Conservation (phyloP, 2,888 invertebrate genomes). For the Drosophila antonietae region DNA sequence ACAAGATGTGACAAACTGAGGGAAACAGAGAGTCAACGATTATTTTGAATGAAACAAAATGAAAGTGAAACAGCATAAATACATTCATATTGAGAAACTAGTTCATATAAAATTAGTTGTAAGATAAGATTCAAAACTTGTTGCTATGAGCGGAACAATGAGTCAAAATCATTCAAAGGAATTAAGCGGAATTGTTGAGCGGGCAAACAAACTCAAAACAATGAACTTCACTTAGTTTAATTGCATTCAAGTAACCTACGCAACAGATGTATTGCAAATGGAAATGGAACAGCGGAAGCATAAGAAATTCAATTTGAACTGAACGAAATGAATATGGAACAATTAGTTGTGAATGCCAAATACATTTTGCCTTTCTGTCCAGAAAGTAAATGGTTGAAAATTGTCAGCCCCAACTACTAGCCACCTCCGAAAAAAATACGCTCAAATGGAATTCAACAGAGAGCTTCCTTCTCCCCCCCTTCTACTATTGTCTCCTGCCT, state of each 20-base stretch:
- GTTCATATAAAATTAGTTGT: too few species aligned
- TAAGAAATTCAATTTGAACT: neutral
- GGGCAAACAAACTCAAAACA: neutral
- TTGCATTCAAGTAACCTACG: neutral
- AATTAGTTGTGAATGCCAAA: slow-evolving; percentile 1
- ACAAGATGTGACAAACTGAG: too few species aligned
- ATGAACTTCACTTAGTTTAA: neutral
- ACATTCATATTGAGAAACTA: too few species aligned
- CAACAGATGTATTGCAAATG: neutral
- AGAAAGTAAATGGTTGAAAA: slow-evolving; percentile 6
- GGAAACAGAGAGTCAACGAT: too few species aligned
- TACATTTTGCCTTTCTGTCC: neutral
- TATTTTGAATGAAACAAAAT: neutral
- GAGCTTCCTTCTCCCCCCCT: neutral
- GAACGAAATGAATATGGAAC: slow-evolving; percentile 10
- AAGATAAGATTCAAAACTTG: neutral
- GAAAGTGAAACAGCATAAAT: neutral
- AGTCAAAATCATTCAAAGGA: neutral
- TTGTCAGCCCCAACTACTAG: neutral
- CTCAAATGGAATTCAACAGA: slow-evolving; percentile 13
- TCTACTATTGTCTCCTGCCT: too few species aligned
- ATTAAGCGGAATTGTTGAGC: neutral
- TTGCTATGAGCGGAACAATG: neutral
- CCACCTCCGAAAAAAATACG: neutral
- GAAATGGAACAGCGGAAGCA: neutral